Evolutionary conservation across 2,113 vertebrate genomes (phyloP).

Genomic region (Pachycephala philippinensis): DNA sequence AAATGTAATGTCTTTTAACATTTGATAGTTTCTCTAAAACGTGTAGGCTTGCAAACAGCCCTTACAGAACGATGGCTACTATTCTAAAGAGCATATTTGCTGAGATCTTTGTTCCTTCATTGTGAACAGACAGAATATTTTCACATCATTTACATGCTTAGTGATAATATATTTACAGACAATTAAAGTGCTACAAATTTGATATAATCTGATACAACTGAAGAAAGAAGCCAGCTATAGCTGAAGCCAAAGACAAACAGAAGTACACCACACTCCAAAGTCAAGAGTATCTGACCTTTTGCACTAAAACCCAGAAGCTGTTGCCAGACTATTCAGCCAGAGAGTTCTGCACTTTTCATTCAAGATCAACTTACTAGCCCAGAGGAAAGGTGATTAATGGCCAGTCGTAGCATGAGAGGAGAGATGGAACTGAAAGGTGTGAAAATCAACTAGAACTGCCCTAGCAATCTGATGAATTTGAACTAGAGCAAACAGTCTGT

Average conservation of each 20-base stretch:
- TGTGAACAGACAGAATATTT: neutral
- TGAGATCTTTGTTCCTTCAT: neutral
- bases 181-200: neutral
- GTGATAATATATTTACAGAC: neutral
- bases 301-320: neutral
- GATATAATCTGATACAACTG: neutral
- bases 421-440: neutral
- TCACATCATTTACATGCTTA: neutral
- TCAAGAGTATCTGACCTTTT: neutral
- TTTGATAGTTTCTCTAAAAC: neutral
- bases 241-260: neutral
- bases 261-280: neutral
- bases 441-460: neutral
- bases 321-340: neutral
- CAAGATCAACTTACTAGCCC: neutral
- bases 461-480: neutral
- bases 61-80: neutral
- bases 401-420: neutral
- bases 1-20: neutral
- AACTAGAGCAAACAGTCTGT: accelerated
- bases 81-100: neutral
- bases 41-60: neutral
- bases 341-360: neutral
- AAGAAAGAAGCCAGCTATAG: neutral
- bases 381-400: neutral